These are phyloP conservation scores for Epirrhoe tristata DNA, from an alignment of 2,888 invertebrate genomes.

Conservation along the genomic window DNA sequence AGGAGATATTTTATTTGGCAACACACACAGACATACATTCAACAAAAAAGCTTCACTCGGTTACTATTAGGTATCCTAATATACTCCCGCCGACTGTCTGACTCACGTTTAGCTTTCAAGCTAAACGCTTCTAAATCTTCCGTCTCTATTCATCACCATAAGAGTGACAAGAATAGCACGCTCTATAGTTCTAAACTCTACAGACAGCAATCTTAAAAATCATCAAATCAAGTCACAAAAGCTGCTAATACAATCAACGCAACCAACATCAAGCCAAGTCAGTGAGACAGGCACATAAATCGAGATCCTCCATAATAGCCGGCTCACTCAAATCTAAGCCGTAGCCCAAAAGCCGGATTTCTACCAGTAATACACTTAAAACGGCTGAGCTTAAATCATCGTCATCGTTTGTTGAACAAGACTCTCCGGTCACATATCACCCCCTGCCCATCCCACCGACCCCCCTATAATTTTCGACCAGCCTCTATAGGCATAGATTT, in stretches of 20 bases:
- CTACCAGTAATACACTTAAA: slow-evolving; percentile 85
- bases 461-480: slow-evolving; percentile 78
- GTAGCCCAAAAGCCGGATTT: slow-evolving; percentile 81
- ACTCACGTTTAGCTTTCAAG: too few relatives aligned
- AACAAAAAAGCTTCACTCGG: too few relatives aligned
- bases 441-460: slow-evolving; percentile 52
- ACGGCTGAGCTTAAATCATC: slow-evolving; percentile 85
- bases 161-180: not conserved
- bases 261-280: slow-evolving; percentile 50
- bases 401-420: slow-evolving; percentile 86
- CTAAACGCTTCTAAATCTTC: too few relatives aligned
- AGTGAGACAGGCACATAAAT: slow-evolving; percentile 75
- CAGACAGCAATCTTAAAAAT: not conserved
- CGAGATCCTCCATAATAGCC: slow-evolving; percentile 74
- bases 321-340: slow-evolving; percentile 81
- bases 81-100: not conserved
- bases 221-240: not conserved
- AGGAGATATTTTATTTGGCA: too few relatives aligned
- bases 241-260: slow-evolving; percentile 17
- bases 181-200: not conserved
- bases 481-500: slow-evolving; percentile 78
- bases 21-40: too few relatives aligned
- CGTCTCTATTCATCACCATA: not conserved
- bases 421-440: slow-evolving; percentile 85
- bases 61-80: too few relatives aligned